Base-by-base conservation (phyloP, 2,113 vertebrate genomes). In the Hepsetus odoe region DNA sequence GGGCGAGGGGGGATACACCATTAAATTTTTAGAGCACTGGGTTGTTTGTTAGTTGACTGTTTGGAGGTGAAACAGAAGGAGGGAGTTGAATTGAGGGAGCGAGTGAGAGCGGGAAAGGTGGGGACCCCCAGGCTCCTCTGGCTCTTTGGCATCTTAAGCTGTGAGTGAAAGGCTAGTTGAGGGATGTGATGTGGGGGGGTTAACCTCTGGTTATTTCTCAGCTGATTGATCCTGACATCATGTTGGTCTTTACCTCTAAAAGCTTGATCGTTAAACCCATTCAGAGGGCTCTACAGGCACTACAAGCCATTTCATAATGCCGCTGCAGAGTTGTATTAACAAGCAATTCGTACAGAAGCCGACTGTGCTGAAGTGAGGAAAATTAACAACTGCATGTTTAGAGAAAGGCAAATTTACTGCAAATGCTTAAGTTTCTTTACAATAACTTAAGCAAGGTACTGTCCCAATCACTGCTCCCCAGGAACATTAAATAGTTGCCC, bases 21-120 rank as follows among this genome's bases (percentile, higher is more conserved):
- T 86, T 81, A 73, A 82, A 78, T 74, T 80, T 86, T 83, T 58
- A 79, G 68, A 33, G 66, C 70, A 70, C 46, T 76, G 26, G 66
- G 66, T 68, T 79, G 70, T 79, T 80, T 79, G 70, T 79, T 80
- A 82, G 66, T 79, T 82, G 72, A 53, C 68, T 30, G 55, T 77
- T 74, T 80, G 40, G 51, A 64, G 44, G 66, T 71, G 16, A 55
- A 24, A 22, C 20, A 55, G 18, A 32, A 51, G 35, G 26, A 16
- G 24, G 44, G 8, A 30, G 14, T 32, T 35, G 24, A 24, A 14
- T n/a, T 4, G 49, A n/a, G 71, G 49, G 32, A 38, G 28, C 13
- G 51, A 64, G 10, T 49, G 11, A 24, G 26, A 55, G 68, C 51
- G 42, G 35, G 51, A 64, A 35, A 66, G 75, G 59, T 8, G 32